Evolutionary conservation across 2,113 vertebrate species (phyloP), one percentile per base, ranked within the genome.

Genomic region (Daubentonia madagascariensis): DNA sequence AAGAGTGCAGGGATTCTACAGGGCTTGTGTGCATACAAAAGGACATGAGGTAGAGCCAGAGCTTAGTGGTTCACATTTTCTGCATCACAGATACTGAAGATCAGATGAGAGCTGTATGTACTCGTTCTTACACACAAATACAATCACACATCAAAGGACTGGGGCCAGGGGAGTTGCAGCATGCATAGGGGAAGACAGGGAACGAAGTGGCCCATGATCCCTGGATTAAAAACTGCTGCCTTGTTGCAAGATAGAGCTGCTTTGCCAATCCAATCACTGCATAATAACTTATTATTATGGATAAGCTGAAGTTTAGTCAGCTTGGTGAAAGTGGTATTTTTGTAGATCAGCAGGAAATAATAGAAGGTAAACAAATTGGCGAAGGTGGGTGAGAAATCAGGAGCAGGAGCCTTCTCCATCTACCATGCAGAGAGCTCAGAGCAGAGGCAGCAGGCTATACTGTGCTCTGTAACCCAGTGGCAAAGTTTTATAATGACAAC

Each of bases 1-100:
- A 25, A 52, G 7, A 32, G 35, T 2, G 0, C 6, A n/a, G 3
- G 50, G 32, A 45, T 20, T 35, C 52, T n/a, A 1, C 0, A 0
- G 6, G 40, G 5, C 6, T 1, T 37, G 6, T 1, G 18, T 0
- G 13, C 5, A 6, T 14, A 22, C 0, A 32, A 6, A 32, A 68
- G 68, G 67, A 76, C 75, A 30, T 16, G 1, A 45, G 35, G 28
- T 0, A 70, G 9, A 84, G 43, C 16, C 35, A 89, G 61, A 61
- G 25, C 8, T 12, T 57, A n/a, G 1, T 4, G 70, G 35, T 2
- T 40, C 10, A 17, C 30, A 12, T 20, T 12, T 68, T 92, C 59
- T 57, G 45, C 72, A 61, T 78, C 35, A 37, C 32, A 61, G 54
- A 79, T 57, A 5, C 32, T 5, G 45, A 30, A 45, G 48, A 76